These are phyloP conservation scores for Spheniscus humboldti DNA, from an alignment of 2,797 vertebrate genomes.

Conservation along the genomic window DNA sequence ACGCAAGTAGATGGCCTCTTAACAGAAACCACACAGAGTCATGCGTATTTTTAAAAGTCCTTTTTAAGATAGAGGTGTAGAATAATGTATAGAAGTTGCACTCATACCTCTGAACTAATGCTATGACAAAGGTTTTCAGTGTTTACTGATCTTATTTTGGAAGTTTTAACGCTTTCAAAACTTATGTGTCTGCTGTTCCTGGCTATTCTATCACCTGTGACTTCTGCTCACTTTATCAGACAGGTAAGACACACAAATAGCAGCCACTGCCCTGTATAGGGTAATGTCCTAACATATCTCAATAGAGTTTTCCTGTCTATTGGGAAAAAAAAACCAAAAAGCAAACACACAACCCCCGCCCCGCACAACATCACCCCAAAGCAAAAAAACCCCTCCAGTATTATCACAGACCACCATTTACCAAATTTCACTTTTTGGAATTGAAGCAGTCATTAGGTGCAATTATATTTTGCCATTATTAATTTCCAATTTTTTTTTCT, in stretches of 20 bases:
- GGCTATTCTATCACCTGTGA: background rate
- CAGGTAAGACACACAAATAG: background rate
- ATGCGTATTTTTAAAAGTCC: background rate
- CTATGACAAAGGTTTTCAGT: background rate
- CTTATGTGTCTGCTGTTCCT: background rate
- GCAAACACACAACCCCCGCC: background rate
- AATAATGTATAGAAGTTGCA: background rate
- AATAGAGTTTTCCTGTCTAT: background rate
- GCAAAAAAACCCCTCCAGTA: background rate
- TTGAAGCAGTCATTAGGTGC: constrained; percentile 49
- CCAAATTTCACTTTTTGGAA: constrained; percentile 65
- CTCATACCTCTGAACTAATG: background rate
- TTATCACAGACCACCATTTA: constrained; percentile 34
- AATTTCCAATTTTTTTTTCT: background rate
- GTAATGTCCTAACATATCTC: background rate
- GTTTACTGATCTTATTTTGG: background rate
- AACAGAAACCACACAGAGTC: background rate
- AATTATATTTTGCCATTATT: background rate
- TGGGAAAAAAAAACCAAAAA: background rate
- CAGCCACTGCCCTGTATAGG: background rate
- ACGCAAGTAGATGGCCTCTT: background rate
- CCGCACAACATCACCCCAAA: background rate
- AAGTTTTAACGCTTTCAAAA: background rate
- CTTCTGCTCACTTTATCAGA: background rate
- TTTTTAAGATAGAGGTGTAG: background rate